These are phyloP conservation scores for Arvicanthis niloticus DNA, from an alignment of 2,113 vertebrate species.

Conservation along the genomic window DNA sequence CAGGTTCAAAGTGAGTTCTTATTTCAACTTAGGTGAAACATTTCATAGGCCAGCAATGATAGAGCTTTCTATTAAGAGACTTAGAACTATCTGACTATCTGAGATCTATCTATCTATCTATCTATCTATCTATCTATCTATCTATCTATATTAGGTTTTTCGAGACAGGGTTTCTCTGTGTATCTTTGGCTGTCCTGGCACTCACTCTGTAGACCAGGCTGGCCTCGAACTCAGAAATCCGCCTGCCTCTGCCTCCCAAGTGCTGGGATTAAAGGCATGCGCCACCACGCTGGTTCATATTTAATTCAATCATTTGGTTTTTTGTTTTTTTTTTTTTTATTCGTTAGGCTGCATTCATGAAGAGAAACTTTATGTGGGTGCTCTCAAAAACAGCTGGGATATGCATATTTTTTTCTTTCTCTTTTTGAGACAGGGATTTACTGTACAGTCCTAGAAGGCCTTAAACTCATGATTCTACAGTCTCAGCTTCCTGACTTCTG, in stretches of 20 bases:
- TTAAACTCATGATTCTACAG: background rate
- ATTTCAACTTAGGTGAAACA: background rate
- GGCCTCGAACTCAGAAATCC: too few species aligned
- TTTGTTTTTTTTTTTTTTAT: background rate
- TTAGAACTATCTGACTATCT: background rate
- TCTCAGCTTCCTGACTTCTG: background rate
- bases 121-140: too few species aligned
- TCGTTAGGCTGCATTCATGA: background rate
- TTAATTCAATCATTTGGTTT: background rate
- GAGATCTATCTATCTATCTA: too few species aligned
- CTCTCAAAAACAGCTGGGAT: background rate
- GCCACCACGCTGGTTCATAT: too few species aligned
- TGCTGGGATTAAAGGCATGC: too few species aligned
- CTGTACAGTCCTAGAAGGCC: background rate
- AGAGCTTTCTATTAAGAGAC: background rate
- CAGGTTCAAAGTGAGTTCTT: background rate
- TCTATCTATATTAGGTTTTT: too few species aligned
- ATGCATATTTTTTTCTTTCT: background rate
- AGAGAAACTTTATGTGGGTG: background rate
- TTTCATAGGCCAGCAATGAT: background rate
- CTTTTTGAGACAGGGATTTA: background rate
- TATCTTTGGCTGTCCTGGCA: too few species aligned
- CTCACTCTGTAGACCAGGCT: too few species aligned
- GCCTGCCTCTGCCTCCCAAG: too few species aligned
- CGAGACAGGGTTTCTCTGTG: too few species aligned